Evolutionary conservation across 2,797 vertebrate genomes (phyloP).

Genomic region (Yasuhikotakia modesta): DNA sequence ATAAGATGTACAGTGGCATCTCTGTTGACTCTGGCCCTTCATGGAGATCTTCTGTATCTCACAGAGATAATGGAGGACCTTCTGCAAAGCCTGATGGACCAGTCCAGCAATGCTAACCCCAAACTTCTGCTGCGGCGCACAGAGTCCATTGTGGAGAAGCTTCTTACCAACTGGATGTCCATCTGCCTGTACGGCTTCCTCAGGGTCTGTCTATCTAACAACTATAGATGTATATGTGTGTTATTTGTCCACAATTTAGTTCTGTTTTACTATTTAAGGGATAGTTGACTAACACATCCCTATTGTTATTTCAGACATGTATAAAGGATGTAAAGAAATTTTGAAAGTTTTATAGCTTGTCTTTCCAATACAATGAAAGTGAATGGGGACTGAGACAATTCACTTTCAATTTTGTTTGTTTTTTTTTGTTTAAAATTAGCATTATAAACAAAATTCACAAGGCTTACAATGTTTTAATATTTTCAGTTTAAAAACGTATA

Average conservation of each 20-base stretch:
- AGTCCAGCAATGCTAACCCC: conserved; percentile 84
- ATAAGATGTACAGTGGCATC: conserved; percentile 89
- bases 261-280: neutral
- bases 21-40: conserved; percentile 88
- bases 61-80: conserved; percentile 89
- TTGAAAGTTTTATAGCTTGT: neutral
- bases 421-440: too few species aligned
- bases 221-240: neutral
- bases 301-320: neutral
- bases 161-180: conserved; percentile 98
- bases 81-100: conserved; percentile 87
- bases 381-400: neutral
- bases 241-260: neutral
- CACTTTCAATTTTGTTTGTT: too few species aligned
- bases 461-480: neutral
- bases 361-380: neutral
- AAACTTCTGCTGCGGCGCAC: conserved; percentile 92
- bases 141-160: conserved; percentile 91
- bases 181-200: conserved; percentile 95
- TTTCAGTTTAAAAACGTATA: neutral
- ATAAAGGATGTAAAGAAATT: neutral
- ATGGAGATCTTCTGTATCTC: conserved; percentile 88
- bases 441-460: neutral
- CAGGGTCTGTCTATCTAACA: conserved; percentile 74
- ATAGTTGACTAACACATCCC: neutral